These are phyloP conservation scores for Cariama cristata DNA, from an alignment of 2,113 vertebrate species.

Conservation along the genomic window DNA sequence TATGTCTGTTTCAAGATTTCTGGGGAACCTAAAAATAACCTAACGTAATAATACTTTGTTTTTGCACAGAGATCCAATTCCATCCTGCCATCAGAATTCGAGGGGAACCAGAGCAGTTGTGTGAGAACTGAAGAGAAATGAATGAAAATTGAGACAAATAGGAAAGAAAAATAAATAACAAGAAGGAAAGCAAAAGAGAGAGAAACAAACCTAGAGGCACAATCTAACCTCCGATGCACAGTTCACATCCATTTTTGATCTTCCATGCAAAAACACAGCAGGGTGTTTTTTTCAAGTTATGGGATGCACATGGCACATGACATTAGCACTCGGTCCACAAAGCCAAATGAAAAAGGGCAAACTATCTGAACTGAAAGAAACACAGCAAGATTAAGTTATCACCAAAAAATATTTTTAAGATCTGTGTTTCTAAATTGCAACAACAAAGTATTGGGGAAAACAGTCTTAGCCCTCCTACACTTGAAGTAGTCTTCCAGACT, in stretches of 20 bases:
- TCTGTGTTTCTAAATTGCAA: not conserved
- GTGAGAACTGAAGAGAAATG: conserved; percentile 4
- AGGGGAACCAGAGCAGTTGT: not conserved
- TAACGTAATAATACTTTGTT: not conserved
- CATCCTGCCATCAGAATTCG: not conserved
- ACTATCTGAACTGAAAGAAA: not conserved
- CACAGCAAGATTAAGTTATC: not conserved
- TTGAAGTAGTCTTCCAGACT: not conserved
- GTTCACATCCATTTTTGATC: conserved; percentile 20
- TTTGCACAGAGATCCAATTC: not conserved
- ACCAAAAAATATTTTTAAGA: not conserved
- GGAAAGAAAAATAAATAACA: conserved; percentile 41
- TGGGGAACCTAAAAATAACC: conserved; percentile 20
- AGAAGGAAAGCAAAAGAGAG: conserved; percentile 1
- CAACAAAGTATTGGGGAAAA: not conserved
- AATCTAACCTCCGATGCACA: not conserved
- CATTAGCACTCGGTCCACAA: not conserved
- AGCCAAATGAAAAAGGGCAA: not conserved
- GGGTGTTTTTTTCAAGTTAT: not conserved
- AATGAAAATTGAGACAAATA: conserved; percentile 10
- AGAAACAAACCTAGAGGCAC: conserved; percentile 23
- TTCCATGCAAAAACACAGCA: conserved; percentile 20
- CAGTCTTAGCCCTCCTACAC: not conserved
- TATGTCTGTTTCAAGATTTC: not conserved
- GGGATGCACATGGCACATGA: not conserved